Percentiles rank a stretch among this genome's conserved stretches.
phyloP scores from a whole-genome alignment of 2,888 invertebrate species.

The Thelaira solivaga region DNA sequence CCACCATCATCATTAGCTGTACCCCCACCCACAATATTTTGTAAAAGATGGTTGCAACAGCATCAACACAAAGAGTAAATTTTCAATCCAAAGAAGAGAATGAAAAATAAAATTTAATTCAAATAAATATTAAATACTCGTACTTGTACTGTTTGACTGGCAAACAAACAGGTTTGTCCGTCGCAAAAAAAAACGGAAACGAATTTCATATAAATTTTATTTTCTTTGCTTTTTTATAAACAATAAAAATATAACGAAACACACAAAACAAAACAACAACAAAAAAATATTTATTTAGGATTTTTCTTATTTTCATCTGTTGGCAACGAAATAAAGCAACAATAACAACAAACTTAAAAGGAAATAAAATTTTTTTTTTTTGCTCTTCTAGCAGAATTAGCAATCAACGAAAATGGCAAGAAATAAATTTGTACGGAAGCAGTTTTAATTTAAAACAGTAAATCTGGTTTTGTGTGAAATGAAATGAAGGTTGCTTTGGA shows the following conservation, averaged over 20 bases:
- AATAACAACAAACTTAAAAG: conserved; percentile 17
- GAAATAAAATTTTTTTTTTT: conserved; percentile 34
- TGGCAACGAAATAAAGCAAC: background rate
- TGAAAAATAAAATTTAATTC: conserved; percentile 34
- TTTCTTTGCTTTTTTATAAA: too few relatives aligned
- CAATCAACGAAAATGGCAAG: conserved; percentile 3
- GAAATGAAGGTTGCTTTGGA: background rate
- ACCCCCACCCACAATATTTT: conserved; percentile 72
- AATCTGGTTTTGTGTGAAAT: background rate
- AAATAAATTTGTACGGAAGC: background rate
- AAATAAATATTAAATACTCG: conserved; percentile 44
- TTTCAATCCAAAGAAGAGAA: background rate
- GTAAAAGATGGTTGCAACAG: conserved; percentile 73
- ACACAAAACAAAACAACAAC: background rate
- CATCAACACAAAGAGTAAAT: conserved; percentile 66
- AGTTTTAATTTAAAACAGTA: conserved; percentile 32
- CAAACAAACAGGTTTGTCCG: background rate
- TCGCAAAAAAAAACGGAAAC: background rate
- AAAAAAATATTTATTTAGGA: conserved; percentile 33
- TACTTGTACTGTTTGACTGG: background rate
- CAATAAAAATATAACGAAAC: too few relatives aligned
- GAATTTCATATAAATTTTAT: conserved; percentile 12
- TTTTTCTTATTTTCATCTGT: background rate
- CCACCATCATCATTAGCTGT: conserved; percentile 63
- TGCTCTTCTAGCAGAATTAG: background rate